These are phyloP conservation scores for Euura saliciscinereae DNA, from an alignment of 1,140 invertebrate genomes.

Conservation along the genomic window DNA sequence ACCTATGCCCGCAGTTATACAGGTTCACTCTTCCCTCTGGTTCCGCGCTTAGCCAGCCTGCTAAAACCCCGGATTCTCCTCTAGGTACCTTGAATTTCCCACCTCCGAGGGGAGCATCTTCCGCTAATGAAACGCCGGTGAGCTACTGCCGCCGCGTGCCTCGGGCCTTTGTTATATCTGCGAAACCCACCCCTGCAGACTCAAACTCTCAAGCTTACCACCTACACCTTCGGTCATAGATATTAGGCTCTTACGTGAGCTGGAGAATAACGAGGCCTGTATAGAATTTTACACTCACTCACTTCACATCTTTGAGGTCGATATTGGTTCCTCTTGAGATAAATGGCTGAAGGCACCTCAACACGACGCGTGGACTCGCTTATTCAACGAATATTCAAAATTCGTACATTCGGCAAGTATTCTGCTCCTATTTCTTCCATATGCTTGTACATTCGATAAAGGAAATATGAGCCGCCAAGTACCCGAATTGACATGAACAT, in stretches of 20 bases:
- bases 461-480: too few relatives aligned
- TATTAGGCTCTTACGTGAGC: conserved; percentile 6
- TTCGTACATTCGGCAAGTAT: too few relatives aligned
- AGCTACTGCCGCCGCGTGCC: conserved; percentile 59
- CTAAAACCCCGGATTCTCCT: conserved; percentile 24
- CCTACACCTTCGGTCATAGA: conserved; percentile 2
- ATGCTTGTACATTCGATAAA: too few relatives aligned
- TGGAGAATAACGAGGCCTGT: neutral
- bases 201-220: neutral
- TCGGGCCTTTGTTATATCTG: conserved; percentile 40
- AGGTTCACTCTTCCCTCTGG: neutral
- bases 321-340: too few relatives aligned
- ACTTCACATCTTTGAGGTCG: too few relatives aligned
- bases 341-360: too few relatives aligned
- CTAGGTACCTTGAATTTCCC: conserved; percentile 33
- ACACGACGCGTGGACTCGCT: too few relatives aligned
- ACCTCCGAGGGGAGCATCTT: conserved; percentile 54
- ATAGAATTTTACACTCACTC: neutral
- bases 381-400: too few relatives aligned
- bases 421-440: too few relatives aligned
- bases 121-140: conserved; percentile 60
- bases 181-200: neutral
- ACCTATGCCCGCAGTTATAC: conserved; percentile 17
- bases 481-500: too few relatives aligned
- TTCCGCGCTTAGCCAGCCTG: neutral